phyloP scores from a whole-genome alignment of 2,888 invertebrate species.

The Drosophila recens region DNA sequence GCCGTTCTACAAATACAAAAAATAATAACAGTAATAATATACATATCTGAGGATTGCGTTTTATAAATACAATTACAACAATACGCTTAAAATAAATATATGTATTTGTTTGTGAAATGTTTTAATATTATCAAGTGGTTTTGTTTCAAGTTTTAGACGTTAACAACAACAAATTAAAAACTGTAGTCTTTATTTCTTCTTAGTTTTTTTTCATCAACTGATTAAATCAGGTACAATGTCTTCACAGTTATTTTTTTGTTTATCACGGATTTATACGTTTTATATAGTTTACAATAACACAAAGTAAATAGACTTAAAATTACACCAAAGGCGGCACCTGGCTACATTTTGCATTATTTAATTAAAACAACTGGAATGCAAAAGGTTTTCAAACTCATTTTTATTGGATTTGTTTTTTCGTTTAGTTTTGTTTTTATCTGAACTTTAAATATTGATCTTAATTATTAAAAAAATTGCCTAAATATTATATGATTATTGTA shows the following conservation, averaged over 20 bases:
- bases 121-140: conserved; percentile 16
- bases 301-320: conserved; percentile 66
- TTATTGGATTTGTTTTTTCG: conserved; percentile 53
- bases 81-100: conserved; percentile 54
- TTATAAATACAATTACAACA: conserved; percentile 62
- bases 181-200: conserved; percentile 79
- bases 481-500: conserved; percentile 38
- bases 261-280: conserved; percentile 36
- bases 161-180: conserved; percentile 67
- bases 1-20: conserved; percentile 78
- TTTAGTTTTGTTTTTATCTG: conserved; percentile 41
- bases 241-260: conserved; percentile 57
- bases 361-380: conserved; percentile 81
- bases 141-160: conserved; percentile 39
- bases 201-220: conserved; percentile 62
- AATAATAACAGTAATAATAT: conserved; percentile 26
- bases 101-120: conserved; percentile 38
- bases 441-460: conserved; percentile 57
- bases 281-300: conserved; percentile 48
- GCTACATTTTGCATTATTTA: conserved; percentile 72
- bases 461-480: conserved; percentile 59
- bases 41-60: conserved; percentile 40
- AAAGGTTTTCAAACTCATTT: conserved; percentile 72
- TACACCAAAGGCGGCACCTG: conserved; percentile 76
- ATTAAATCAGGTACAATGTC: conserved; percentile 65